A percentile compares a stretch with the other conserved stretches of the same genome.
phyloP scores from a whole-genome alignment of 2,113 vertebrate genomes.

The Anarrhichthys ocellatus region DNA sequence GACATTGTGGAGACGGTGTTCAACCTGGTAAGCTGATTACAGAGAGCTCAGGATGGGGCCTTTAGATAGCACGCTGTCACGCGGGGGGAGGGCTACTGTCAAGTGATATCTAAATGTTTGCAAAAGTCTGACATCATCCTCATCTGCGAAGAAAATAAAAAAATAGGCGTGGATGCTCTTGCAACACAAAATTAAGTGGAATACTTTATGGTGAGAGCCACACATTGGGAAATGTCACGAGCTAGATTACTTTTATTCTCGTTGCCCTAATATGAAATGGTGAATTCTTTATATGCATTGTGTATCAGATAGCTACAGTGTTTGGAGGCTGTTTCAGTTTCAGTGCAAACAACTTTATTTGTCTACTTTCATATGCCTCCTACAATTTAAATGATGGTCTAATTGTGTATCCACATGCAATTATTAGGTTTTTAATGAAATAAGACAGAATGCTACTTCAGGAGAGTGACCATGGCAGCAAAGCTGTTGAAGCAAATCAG shows the following conservation, averaged over 20 bases:
- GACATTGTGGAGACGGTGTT: constrained; percentile 96
- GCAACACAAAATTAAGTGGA: neutral
- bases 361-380: neutral
- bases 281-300: neutral
- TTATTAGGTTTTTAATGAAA: neutral
- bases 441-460: constrained; percentile 19
- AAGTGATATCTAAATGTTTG: constrained; percentile 18
- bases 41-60: constrained; percentile 63
- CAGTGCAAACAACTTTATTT: neutral
- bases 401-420: neutral
- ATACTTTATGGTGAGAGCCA: neutral
- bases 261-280: neutral
- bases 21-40: constrained; percentile 93
- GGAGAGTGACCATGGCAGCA: constrained; percentile 17
- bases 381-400: neutral
- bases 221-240: constrained; percentile 5
- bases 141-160: neutral
- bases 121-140: constrained; percentile 35
- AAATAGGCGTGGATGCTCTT: constrained; percentile 3
- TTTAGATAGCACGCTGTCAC: constrained; percentile 46
- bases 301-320: neutral
- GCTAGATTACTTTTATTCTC: constrained; percentile 4
- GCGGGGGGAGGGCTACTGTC: constrained; percentile 5
- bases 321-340: neutral
- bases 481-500: constrained; percentile 32